A percentile compares a stretch with the other conserved stretches of the same genome.
phyloP scores from a whole-genome alignment of 2,113 vertebrate genomes.

The Brienomyrus longianalis region DNA sequence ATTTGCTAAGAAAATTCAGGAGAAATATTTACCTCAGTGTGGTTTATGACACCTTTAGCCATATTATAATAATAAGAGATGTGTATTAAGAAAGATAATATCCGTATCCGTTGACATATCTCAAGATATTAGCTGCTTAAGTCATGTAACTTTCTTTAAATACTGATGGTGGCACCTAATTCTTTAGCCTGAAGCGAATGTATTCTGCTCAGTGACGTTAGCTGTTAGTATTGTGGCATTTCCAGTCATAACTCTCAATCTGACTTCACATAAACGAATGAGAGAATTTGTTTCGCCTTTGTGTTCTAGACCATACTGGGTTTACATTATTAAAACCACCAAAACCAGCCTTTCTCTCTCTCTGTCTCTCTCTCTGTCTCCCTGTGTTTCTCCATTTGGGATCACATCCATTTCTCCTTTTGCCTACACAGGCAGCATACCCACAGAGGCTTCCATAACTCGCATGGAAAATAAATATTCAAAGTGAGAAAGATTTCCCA shows the following conservation, averaged over 20 bases:
- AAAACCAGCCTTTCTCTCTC: background rate
- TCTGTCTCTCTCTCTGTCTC: too few relatives aligned
- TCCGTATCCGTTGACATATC: background rate
- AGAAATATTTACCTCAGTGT: background rate
- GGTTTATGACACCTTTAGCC: background rate
- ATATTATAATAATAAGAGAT: background rate
- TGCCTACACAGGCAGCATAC: background rate
- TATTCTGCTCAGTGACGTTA: background rate
- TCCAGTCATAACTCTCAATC: background rate
- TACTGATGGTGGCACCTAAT: background rate
- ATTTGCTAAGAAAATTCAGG: background rate
- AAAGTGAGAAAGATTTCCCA: background rate
- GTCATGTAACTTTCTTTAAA: background rate
- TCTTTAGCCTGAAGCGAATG: background rate
- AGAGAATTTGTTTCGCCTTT: background rate
- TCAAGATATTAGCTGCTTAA: background rate
- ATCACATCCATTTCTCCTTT: background rate
- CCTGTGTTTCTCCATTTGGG: background rate
- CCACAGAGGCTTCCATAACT: background rate
- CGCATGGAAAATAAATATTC: background rate
- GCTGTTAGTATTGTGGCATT: background rate
- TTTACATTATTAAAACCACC: background rate
- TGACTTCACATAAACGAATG: background rate
- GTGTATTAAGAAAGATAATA: background rate
- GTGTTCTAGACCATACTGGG: background rate